phyloP scores from a whole-genome alignment of 2,888 invertebrate species.

The Scaptomyza flava region DNA sequence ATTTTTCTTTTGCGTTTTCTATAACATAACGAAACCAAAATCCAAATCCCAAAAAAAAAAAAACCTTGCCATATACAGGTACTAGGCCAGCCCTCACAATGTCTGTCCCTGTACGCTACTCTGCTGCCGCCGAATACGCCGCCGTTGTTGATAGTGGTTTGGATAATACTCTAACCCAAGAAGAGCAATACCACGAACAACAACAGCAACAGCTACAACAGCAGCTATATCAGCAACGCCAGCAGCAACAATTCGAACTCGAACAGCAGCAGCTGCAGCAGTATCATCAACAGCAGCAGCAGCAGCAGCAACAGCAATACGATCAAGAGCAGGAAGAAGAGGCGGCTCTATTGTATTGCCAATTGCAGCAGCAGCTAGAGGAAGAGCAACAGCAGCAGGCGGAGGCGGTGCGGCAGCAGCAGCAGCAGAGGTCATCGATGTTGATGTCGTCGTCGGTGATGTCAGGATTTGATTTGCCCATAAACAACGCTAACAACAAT shows the following conservation, averaged over 20 bases:
- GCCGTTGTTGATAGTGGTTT: constrained; percentile 84
- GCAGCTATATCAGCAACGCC: constrained; percentile 44
- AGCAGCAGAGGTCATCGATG: constrained; percentile 84
- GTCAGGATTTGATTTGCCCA: constrained; percentile 66
- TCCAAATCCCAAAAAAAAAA: constrained; percentile 44
- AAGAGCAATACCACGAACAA: constrained; percentile 82
- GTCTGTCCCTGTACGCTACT: constrained; percentile 85
- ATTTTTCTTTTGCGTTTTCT: constrained; percentile 49
- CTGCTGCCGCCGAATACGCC: constrained; percentile 84
- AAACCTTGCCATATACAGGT: constrained; percentile 80
- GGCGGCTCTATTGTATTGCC: constrained; percentile 70
- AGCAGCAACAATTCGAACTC: constrained; percentile 36
- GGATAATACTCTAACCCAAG: constrained; percentile 82
- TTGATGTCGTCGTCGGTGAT: constrained; percentile 76
- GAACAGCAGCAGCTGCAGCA: constrained; percentile 63
- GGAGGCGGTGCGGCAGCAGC: constrained; percentile 78
- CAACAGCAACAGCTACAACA: constrained; percentile 54
- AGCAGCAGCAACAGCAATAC: constrained; percentile 48
- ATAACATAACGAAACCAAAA: constrained; percentile 35
- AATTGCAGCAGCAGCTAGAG: constrained; percentile 66
- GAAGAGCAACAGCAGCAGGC: constrained; percentile 81
- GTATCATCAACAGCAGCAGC: constrained; percentile 51
- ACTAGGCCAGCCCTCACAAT: constrained; percentile 85
- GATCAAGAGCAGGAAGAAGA: constrained; percentile 55
- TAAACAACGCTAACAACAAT: constrained; percentile 33